These are phyloP conservation scores for Plectus sambesii DNA, from an alignment of 1,140 invertebrate species.

Conservation along the genomic window DNA sequence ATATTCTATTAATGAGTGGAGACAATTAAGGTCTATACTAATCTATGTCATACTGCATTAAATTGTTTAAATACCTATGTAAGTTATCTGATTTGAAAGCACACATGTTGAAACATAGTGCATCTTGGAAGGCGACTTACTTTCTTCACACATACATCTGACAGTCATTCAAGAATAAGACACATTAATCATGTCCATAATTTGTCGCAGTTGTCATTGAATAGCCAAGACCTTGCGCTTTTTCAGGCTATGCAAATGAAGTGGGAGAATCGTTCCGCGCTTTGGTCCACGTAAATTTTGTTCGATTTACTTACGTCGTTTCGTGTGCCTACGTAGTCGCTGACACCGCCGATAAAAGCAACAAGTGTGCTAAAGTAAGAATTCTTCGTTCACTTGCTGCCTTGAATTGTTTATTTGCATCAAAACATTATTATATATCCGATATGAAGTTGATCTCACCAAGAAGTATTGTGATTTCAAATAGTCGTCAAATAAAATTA, in stretches of 20 bases:
- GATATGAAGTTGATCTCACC: too few species aligned
- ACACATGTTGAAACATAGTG: constrained; percentile 47
- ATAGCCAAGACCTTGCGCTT: constrained; percentile 13
- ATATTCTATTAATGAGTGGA: too few species aligned
- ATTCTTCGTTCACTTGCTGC: not conserved
- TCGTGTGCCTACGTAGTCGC: constrained; percentile 73
- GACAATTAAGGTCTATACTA: too few species aligned
- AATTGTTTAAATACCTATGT: too few species aligned
- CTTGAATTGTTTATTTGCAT: too few species aligned
- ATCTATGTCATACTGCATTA: too few species aligned
- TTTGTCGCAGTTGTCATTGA: not conserved
- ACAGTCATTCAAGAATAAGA: not conserved
- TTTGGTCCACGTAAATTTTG: constrained; percentile 60
- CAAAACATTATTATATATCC: too few species aligned
- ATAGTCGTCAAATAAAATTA: too few species aligned
- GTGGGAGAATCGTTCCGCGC: constrained; percentile 81
- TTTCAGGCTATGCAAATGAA: constrained; percentile 83
- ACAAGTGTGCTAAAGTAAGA: constrained; percentile 57
- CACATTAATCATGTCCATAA: constrained; percentile 12
- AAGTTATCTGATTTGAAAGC: too few species aligned
- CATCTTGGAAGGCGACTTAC: constrained; percentile 28
- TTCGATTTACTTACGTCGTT: constrained; percentile 65
- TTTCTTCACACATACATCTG: constrained; percentile 11
- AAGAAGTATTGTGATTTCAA: too few species aligned
- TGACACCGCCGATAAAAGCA: constrained; percentile 70